phyloP scores from a whole-genome alignment of 2,888 invertebrate species.

The Xanthorhoe designata region DNA sequence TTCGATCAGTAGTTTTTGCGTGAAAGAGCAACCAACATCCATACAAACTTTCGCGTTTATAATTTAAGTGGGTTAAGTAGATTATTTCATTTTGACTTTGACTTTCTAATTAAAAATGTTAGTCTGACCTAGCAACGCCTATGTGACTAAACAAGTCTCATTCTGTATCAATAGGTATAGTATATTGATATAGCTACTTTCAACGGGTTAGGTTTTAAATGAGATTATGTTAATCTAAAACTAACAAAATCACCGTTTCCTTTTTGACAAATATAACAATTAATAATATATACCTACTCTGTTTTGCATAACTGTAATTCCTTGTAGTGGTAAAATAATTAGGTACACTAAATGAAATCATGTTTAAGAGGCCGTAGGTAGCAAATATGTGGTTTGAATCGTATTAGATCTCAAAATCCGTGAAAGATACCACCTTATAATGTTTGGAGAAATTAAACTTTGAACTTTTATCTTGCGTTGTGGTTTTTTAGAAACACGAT shows the following conservation, averaged over 20 bases:
- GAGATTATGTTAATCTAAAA: background rate
- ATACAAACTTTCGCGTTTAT: too few species aligned
- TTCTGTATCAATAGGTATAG: too few species aligned
- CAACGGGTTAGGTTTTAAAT: background rate
- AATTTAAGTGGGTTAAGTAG: background rate
- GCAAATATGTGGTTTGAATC: too few species aligned
- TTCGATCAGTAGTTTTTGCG: too few species aligned
- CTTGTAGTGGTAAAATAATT: slow-evolving; percentile 15
- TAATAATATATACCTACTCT: background rate
- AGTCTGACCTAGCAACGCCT: background rate
- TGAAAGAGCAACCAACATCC: too few species aligned
- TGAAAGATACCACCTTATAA: too few species aligned
- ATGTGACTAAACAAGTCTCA: background rate
- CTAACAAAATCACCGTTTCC: background rate
- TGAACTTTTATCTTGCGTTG: too few species aligned
- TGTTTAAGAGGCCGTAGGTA: too few species aligned
- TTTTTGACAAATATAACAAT: background rate
- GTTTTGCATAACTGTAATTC: background rate
- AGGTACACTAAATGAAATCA: slow-evolving; percentile 31
- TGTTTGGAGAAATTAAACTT: too few species aligned
- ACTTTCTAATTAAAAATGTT: background rate
- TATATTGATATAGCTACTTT: background rate
- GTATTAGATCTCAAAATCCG: too few species aligned
- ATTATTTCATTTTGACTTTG: background rate
- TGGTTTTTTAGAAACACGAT: too few species aligned